Base-by-base conservation (phyloP, 2,888 invertebrate species). In the Trichogramma dendrolimi region DNA sequence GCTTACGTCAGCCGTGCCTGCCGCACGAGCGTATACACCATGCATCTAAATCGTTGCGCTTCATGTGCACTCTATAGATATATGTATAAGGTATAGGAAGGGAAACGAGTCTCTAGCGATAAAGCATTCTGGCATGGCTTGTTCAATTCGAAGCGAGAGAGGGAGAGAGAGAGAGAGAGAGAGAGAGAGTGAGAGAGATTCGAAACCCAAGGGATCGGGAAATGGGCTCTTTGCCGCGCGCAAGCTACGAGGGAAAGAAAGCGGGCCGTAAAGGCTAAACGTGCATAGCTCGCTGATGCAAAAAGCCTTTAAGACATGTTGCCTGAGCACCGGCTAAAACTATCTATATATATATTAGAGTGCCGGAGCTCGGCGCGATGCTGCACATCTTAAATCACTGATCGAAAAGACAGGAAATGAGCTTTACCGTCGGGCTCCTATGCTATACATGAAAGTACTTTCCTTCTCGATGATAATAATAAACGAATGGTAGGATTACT, bases 281-380 rank as follows among this genome's bases (percentile, higher is more conserved):
- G 27, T 27, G 27, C 27, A 27, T 27, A 27, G 27, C 27, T 27
- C 27, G 27, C 27, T 27, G 27, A 27, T 27, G 27, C 27, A 27
- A 27, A 27, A 27, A 27, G 58, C 65, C 66, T 61, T 64, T 66
- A 63, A 63, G 66, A 66, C 63, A 63, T 48, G 62, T 59, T 52
- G 64, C 63, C 67, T 67, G 64, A 56, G 64, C 62, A 67, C 67
- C 68, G 67, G 70, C 69, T 71, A 71, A 71, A 71, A 71, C 71
- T 70, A 69, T 60, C 67, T 68, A 65, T 67, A 71, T 71, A 71
- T 69, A 71, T 71, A 71, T 14, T 27, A 27, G 27, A 27, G 27
- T 27, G 27, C 27, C 27, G 27, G 27, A 27, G 27, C 27, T 27
- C 27, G 27, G 27, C 27, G 27, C 27, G 27, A 27, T 27, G 27